These are phyloP conservation scores for Andrena chrysosceles DNA, from an alignment of 2,888 invertebrate genomes.

Conservation along the genomic window DNA sequence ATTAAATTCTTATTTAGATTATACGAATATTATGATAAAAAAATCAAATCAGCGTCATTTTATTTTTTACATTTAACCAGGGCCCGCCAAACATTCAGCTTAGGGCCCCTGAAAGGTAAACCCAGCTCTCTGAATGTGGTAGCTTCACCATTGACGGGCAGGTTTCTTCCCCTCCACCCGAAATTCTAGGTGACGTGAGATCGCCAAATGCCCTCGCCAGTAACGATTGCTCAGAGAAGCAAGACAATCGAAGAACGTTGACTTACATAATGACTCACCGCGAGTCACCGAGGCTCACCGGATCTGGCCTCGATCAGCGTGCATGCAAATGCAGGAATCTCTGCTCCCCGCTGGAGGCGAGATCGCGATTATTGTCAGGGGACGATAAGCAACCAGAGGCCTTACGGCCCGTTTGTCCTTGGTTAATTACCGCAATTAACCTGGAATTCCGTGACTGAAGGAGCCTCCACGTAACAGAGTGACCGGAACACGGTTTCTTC, in stretches of 20 bases:
- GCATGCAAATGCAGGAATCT: conserved; percentile 53
- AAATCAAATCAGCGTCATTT: no score
- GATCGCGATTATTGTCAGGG: conserved; percentile 47
- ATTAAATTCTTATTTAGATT: no score
- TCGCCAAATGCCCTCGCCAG: background rate
- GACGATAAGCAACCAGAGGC: conserved; percentile 22
- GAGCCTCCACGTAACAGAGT: background rate
- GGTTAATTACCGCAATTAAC: conserved; percentile 30
- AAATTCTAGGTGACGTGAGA: background rate
- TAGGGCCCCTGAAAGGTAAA: no score
- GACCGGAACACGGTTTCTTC: conserved; percentile 29
- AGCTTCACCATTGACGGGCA: background rate
- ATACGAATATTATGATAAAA: no score
- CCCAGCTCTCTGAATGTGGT: no score
- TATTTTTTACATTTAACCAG: no score
- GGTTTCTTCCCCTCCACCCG: background rate
- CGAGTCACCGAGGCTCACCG: conserved; percentile 35
- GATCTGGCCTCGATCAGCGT: conserved; percentile 64
- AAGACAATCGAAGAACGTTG: conserved; percentile 54
- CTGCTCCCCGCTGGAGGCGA: conserved; percentile 20
- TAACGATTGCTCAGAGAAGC: conserved; percentile 17
- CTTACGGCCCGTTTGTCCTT: conserved; percentile 38
- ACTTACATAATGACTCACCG: conserved; percentile 68
- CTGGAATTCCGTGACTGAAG: conserved; percentile 16
- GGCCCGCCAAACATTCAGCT: no score